These are phyloP conservation scores for Calameuta idolon DNA, from an alignment of 2,888 invertebrate species.

Conservation along the genomic window DNA sequence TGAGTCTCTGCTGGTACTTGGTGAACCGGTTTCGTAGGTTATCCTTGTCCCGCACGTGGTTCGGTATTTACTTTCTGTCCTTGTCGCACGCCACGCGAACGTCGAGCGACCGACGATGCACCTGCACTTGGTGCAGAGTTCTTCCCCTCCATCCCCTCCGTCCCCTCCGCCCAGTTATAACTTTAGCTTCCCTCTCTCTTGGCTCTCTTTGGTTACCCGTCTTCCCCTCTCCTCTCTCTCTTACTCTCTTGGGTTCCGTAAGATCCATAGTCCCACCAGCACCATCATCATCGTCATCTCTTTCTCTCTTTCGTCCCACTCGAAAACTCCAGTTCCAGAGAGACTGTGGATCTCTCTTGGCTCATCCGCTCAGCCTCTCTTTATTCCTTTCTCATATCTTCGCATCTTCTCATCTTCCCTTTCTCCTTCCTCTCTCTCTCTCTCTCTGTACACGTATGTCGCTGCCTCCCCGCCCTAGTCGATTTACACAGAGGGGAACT, in stretches of 20 bases:
- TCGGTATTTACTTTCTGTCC: constrained; percentile 26
- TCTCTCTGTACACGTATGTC: background rate
- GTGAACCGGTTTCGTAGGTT: constrained; percentile 44
- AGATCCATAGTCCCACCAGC: no score
- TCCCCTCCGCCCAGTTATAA: background rate
- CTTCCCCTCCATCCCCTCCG: background rate
- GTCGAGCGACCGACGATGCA: constrained; percentile 61
- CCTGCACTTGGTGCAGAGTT: constrained; percentile 51
- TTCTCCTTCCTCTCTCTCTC: constrained; percentile 17
- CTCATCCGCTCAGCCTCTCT: constrained; percentile 6
- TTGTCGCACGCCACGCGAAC: constrained; percentile 60
- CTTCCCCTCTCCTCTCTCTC: constrained; percentile 16
- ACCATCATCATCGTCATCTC: background rate
- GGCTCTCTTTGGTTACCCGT: background rate
- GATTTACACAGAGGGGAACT: constrained; percentile 51
- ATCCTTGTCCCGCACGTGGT: constrained; percentile 29
- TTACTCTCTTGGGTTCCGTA: background rate
- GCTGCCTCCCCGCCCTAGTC: constrained; percentile 33
- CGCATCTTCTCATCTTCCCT: constrained; percentile 23
- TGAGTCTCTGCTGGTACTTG: constrained; percentile 19
- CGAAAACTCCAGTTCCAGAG: constrained; percentile 20
- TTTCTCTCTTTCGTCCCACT: constrained; percentile 5
- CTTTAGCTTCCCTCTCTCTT: constrained; percentile 9
- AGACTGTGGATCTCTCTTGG: constrained; percentile 1
- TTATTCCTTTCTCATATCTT: constrained; percentile 3